Conservation (phyloP, 2,113 vertebrate species). For the Butorides virescens region DNA sequence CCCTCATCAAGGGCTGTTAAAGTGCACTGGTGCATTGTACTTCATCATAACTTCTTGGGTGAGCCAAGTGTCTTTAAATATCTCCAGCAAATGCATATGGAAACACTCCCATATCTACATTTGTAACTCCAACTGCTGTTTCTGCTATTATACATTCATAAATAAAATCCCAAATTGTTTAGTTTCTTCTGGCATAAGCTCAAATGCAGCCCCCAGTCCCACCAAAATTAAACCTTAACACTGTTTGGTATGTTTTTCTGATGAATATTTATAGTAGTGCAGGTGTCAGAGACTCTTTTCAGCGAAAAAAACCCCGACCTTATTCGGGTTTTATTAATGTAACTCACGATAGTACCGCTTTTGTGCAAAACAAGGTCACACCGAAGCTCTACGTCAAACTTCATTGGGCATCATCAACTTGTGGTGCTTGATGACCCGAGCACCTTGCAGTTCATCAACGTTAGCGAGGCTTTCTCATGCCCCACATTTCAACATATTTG, state of each 20-base stretch:
- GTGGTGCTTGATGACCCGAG: neutral
- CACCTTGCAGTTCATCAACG: neutral
- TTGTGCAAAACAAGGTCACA: conserved; percentile 8
- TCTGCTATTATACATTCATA: neutral
- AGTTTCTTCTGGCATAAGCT: neutral
- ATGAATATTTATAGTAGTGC: neutral
- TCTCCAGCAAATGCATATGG: neutral
- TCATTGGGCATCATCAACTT: conserved; percentile 30
- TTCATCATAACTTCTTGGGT: neutral
- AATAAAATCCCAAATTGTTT: neutral
- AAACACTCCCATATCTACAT: neutral
- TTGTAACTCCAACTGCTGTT: neutral
- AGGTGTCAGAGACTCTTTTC: neutral
- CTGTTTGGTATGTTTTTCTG: neutral
- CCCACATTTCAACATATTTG: neutral
- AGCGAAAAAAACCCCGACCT: neutral
- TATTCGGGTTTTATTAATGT: conserved; percentile 1
- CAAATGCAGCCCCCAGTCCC: neutral
- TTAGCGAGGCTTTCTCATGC: neutral
- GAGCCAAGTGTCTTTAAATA: neutral
- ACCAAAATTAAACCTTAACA: neutral
- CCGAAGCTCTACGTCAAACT: neutral
- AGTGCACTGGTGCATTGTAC: neutral
- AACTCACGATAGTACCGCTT: neutral
- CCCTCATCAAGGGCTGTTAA: neutral